Conservation (phyloP, 2,797 vertebrate species). For the Melanogrammus aeglefinus region DNA sequence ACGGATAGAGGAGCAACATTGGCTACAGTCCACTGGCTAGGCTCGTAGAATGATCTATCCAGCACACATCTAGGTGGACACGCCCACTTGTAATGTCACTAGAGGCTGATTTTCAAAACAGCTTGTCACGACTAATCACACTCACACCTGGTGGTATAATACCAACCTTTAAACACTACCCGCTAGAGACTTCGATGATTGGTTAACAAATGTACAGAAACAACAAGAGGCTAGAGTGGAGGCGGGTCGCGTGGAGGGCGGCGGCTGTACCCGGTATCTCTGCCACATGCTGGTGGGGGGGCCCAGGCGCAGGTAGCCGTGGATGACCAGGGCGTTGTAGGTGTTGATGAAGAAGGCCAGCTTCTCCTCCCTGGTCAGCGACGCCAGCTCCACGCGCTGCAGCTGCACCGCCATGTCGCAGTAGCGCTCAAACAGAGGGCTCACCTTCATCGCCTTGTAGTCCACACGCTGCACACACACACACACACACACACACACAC, state of each 20-base stretch:
- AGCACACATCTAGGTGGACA: no score
- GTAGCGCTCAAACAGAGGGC: constrained; percentile 71
- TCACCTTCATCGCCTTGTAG: constrained; percentile 72
- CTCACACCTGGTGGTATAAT: no score
- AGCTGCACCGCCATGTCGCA: constrained; percentile 75
- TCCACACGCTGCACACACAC: constrained; percentile 67
- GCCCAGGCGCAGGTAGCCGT: constrained; percentile 73
- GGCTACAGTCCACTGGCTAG: no score
- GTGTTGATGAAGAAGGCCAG: constrained; percentile 83
- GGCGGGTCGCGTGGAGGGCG: background rate
- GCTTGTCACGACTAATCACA: no score
- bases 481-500: background rate
- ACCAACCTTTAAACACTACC: no score
- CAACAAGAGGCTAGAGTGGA: no score
- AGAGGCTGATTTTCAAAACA: no score
- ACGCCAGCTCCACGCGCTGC: constrained; percentile 73
- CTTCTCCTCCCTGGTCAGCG: constrained; percentile 75
- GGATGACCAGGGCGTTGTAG: constrained; percentile 81
- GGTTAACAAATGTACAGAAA: no score
- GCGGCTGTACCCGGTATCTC: constrained; percentile 73
- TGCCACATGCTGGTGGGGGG: constrained; percentile 78
- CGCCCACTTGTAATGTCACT: no score
- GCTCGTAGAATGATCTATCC: no score
- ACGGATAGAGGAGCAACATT: no score
- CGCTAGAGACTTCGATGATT: background rate